Base-by-base conservation (phyloP, 2,888 invertebrate species). In the Tanypteryx hageni region DNA sequence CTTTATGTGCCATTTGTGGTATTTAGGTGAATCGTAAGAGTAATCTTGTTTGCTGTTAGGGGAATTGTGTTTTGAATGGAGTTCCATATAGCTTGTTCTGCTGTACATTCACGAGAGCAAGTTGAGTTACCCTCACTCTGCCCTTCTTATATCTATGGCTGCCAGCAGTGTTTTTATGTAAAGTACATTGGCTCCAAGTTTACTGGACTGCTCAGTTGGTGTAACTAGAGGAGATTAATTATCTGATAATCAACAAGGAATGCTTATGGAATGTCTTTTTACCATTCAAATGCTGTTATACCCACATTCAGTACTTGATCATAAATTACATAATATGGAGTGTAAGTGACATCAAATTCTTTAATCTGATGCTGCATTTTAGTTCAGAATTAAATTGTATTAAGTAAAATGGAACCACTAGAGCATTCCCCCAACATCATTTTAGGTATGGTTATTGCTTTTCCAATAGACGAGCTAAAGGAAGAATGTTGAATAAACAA, bases 401-500 rank as follows among this genome's bases (percentile, higher is more conserved):
- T 56, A 64, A 14, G 89, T 44, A 64, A 31, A 31, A 61, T 27
- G 89, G 61, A 64, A n/a, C 64, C 64, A 89, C 10, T 61, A 86
- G 61, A 44, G 64, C 61, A 31, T 89, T 68, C 56, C 64, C 64
- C 64, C 61, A 58, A 89, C 61, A 61, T 89, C 89, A 64, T 89
- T 64, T 44, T 89, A 89, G 89, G 89, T 61, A 64, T 44, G 68
- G 56, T 89, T 64, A 89, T 44, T n/a, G 89, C 89, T 89, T 89
- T 44, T 89, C 44, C 18, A 89, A 89, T 89, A 89, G 89, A 44
- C 64, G 89, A 89, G 89, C 89, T 89, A 89, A 89, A 14, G 89
- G 56, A 89, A 89, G 89, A 89, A 89, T 64, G 44, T 89, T 44
- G 56, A 89, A 61, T 89, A 86, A 89, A 89, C 31, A 64, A 89